Evolutionary conservation across 2,797 vertebrate species (phyloP), one percentile per base, ranked within the genome.

Genomic region (Sebastes taczanowskii): DNA sequence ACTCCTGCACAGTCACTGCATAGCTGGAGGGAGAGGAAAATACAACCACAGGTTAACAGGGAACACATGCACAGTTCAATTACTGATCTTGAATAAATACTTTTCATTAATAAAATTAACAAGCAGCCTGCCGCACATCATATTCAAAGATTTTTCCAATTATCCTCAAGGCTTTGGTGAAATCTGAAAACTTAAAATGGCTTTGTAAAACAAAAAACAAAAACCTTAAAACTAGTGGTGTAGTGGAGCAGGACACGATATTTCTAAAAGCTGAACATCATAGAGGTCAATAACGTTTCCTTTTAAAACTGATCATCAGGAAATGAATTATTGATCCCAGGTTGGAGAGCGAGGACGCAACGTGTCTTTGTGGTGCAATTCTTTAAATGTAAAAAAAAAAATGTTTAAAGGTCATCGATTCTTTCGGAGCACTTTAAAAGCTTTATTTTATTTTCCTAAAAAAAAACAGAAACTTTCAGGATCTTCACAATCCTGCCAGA

Each of bases 1-100:
- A 98, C 84, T 99, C 98, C 93, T 98, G 98, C 34, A 99, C 97
- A 0, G 97, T 99, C 91, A 99, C 97, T 0, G 97, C 97, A 0
- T 99, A 99, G 91, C 98, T 99, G 83, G 3, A 74, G 7, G 3
- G 30, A 59, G 0, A 49, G 35, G 20, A 58, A 14, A 35, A 68
- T 0, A 64, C 10, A 27, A 25, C 3, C 60, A 27, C 35, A 27
- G 14, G 2, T 56, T 3, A 65, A 23, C 20, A 59, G 6, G 4
- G 38, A 25, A 27, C 11, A 67, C 5, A 20, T 23, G 13, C 29
- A 65, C n/a, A 35, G 20, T 30, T 62, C 2, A 34, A 3, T 5
- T 22, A 27, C 6, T 42, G 11, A 62, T 68, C 16, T 30, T 9
- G 11, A 22, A 52, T 13, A 67, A 18, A 35, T 14, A 22, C 22